Evolutionary conservation across 1,140 invertebrate genomes (phyloP).

Genomic region (Elysia chlorotica): DNA sequence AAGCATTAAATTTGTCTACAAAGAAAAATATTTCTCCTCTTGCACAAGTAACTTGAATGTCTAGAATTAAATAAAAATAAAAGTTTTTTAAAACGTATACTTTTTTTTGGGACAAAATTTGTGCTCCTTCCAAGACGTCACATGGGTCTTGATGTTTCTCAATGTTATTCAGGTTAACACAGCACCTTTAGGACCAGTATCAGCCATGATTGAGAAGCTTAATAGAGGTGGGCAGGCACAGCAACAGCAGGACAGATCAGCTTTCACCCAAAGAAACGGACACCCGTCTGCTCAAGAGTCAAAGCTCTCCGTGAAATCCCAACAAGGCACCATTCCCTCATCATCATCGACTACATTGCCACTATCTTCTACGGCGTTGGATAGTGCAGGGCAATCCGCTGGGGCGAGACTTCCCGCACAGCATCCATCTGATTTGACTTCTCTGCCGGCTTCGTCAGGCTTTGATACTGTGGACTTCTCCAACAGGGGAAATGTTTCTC

Average conservation of each 20-base stretch:
- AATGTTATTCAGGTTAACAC: slow-evolving; percentile 13
- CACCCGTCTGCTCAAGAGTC: not conserved
- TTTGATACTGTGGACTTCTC: too few relatives aligned
- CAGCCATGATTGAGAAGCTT: slow-evolving; percentile 17
- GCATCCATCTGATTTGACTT: not conserved
- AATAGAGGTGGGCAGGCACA: not conserved
- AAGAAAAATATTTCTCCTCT: too few relatives aligned
- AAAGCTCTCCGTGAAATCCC: not conserved
- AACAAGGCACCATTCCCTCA: not conserved
- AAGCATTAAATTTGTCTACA: too few relatives aligned
- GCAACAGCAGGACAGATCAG: not conserved
- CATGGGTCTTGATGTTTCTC: too few relatives aligned
- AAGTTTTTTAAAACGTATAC: too few relatives aligned
- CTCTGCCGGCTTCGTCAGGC: too few relatives aligned
- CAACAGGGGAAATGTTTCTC: too few relatives aligned
- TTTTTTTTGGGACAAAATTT: too few relatives aligned
- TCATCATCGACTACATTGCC: not conserved
- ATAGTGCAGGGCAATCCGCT: too few relatives aligned
- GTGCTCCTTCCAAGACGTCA: too few relatives aligned
- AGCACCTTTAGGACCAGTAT: slow-evolving; percentile 14
- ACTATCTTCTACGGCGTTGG: not conserved
- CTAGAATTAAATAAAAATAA: not conserved
- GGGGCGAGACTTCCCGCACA: too few relatives aligned
- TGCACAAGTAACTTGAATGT: too few relatives aligned
- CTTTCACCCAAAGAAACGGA: not conserved